Base-by-base conservation (phyloP, 2,888 invertebrate species). In the Cantharis lateralis region DNA sequence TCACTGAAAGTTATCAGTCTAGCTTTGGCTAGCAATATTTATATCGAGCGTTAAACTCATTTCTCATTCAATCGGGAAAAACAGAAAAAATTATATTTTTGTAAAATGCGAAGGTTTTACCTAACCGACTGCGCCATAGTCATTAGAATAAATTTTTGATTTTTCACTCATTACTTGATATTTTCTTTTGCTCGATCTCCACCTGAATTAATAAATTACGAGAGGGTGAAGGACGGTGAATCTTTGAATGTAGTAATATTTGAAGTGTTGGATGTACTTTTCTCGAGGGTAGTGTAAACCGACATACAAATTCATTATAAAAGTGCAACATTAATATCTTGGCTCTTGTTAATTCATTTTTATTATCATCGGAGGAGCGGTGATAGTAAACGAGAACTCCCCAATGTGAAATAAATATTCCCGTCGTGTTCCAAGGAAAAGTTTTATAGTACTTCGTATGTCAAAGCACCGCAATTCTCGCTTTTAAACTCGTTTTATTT, bases 341-440 rank as follows among this genome's bases (percentile, higher is more conserved):
- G 82, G 84, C 83, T 85, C 86, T 87, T 86, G 86, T 87, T 87
- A 87, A 87, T 87, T 87, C 87, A 87, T 87, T 87, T 87, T 87
- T 87, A 87, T 87, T 87, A 86, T 86, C 87, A 86, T 85, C 87
- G 82, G 84, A 87, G 87, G 87, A 86, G 84, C 85, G 85, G 85
- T 84, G 84, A 84, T 84, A 84, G 85, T 84, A 83, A 83, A 82
- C 82, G 82, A 80, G 81, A 82, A 83, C 82, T 83, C 85, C 84
- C 84, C 82, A 79, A 82, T 79, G 84, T 89, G 89, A 89, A 89
- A 91, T 91, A 91, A 91, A 91, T 91, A 91, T 91, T 90, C 91
- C 89, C 89, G 90, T 90, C 91, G 90, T 90, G 90, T 90, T 90
- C 80, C 79, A 78, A 74, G 76, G 76, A 81, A 79, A 79, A 80